Conservation (phyloP, 2,888 invertebrate genomes). For the Epirrhoe tristata region DNA sequence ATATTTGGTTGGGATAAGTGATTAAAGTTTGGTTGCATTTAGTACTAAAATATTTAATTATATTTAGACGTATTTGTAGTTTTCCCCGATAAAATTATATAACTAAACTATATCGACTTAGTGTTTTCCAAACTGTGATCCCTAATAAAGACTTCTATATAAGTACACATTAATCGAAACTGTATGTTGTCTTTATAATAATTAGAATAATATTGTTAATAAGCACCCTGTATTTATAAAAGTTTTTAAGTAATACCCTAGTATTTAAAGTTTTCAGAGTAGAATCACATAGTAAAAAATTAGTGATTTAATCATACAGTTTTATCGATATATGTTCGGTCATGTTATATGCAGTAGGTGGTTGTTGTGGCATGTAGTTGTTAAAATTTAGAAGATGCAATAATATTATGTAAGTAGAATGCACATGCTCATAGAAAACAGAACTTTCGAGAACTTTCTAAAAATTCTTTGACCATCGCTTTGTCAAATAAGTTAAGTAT, state of each 20-base stretch:
- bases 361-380: conserved; percentile 68
- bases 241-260: conserved; percentile 28
- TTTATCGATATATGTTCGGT: conserved; percentile 10
- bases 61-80: conserved; percentile 41
- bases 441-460: conserved; percentile 8
- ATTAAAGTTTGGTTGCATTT: conserved; percentile 27
- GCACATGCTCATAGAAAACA: conserved; percentile 69
- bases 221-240: conserved; percentile 40
- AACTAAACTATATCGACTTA: conserved; percentile 68
- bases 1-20: conserved; percentile 16
- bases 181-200: conserved; percentile 51
- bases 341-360: conserved; percentile 34
- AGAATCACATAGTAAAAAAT: conserved; percentile 17
- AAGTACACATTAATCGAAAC: conserved; percentile 68
- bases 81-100: conserved; percentile 38
- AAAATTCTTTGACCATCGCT: conserved; percentile 4
- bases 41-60: conserved; percentile 26
- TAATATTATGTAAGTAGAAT: conserved; percentile 81
- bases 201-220: conserved; percentile 47
- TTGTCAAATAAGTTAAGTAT: neutral
- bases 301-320: conserved; percentile 7
- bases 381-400: conserved; percentile 76
- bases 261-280: conserved; percentile 19
- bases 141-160: conserved; percentile 84
- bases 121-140: conserved; percentile 84